phyloP scores from a whole-genome alignment of 2,888 invertebrate genomes.

The Pheosia tremula region DNA sequence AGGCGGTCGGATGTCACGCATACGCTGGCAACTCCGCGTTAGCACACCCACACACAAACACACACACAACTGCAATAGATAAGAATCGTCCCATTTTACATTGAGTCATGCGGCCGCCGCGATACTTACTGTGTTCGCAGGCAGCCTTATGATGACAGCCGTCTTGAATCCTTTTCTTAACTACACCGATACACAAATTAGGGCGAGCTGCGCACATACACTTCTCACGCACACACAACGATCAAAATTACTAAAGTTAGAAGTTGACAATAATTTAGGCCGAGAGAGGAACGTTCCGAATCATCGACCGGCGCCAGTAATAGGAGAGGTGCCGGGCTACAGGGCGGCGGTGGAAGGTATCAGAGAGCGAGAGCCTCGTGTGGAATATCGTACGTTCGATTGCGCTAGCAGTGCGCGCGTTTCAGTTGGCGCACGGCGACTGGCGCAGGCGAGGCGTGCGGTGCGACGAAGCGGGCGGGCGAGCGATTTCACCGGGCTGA shows the following conservation, averaged over 20 bases:
- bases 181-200: conserved; percentile 66
- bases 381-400: conserved; percentile 75
- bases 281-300: conserved; percentile 50
- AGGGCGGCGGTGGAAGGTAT: conserved; percentile 55
- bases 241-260: conserved; percentile 41
- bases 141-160: conserved; percentile 83
- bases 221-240: conserved; percentile 61
- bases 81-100: conserved; percentile 84
- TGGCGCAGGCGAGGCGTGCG: conserved; percentile 82
- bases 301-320: conserved; percentile 57
- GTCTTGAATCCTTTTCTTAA: conserved; percentile 76
- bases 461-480: conserved; percentile 80
- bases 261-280: conserved; percentile 42
- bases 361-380: conserved; percentile 66
- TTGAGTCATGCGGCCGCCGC: conserved; percentile 75
- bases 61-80: conserved; percentile 68
- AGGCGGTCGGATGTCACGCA: conserved; percentile 78
- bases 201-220: conserved; percentile 70
- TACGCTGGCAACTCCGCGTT: conserved; percentile 51
- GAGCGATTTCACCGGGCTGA: conserved; percentile 84
- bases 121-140: conserved; percentile 82
- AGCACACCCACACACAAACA: conserved; percentile 64
- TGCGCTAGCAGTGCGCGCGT: conserved; percentile 83
- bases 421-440: conserved; percentile 84
- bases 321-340: conserved; percentile 50